Evolutionary conservation across 2,797 vertebrate species (phyloP).

Genomic region (Parauchenoglanis ngamensis): DNA sequence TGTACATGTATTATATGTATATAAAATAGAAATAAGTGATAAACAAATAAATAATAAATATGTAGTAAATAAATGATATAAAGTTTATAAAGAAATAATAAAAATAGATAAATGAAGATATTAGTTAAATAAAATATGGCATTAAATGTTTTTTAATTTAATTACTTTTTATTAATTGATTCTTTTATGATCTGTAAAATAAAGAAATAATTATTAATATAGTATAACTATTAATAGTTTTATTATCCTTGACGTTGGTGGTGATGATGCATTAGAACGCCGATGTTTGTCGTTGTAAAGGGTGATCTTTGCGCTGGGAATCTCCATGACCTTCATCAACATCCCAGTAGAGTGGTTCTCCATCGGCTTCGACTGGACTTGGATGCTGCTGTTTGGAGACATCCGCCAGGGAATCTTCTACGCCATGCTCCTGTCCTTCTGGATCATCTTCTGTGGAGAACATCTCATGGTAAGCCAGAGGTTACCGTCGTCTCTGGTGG

Average conservation of each 20-base stretch:
- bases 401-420: slow-evolving; percentile 98
- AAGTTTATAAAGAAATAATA: background rate
- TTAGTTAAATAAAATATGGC: background rate
- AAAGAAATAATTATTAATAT: background rate
- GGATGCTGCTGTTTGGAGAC: slow-evolving; percentile 97
- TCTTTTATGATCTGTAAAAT: background rate
- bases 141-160: background rate
- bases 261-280: no score
- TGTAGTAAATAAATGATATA: no score
- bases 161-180: background rate
- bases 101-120: background rate
- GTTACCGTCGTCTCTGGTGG: background rate
- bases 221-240: background rate
- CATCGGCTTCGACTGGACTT: slow-evolving; percentile 95
- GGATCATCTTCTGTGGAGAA: slow-evolving; percentile 99
- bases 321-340: slow-evolving; percentile 99
- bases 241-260: background rate
- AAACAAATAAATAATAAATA: background rate
- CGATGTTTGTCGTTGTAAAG: slow-evolving; percentile 64
- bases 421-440: slow-evolving; percentile 95
- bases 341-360: slow-evolving; percentile 99
- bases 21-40: background rate
- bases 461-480: slow-evolving; percentile 91
- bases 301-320: slow-evolving; percentile 93
- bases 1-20: background rate